Percentiles rank a stretch among this genome's conserved stretches.
phyloP scores from a whole-genome alignment of 2,113 vertebrate species.

The Elachura formosa region DNA sequence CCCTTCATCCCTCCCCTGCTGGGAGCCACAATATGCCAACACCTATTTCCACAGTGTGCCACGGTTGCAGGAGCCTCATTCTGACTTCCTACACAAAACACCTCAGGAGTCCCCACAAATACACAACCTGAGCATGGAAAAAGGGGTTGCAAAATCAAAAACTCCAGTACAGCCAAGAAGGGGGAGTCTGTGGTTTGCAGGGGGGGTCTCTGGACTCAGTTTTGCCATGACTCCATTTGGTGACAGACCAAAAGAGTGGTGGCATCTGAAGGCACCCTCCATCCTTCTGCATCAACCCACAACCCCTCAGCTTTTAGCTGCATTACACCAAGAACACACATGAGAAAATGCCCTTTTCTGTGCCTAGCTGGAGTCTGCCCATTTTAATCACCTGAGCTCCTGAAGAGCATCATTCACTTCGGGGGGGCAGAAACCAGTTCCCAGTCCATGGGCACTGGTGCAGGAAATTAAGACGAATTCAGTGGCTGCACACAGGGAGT shows the following conservation, averaged over 20 bases:
- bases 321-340: neutral
- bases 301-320: neutral
- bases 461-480: slow-evolving; percentile 26
- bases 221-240: rapidly evolving
- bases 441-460: neutral
- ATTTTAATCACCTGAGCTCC: neutral
- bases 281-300: neutral
- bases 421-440: neutral
- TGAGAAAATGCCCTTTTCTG: neutral
- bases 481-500: neutral
- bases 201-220: neutral
- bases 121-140: rapidly evolving
- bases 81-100: neutral
- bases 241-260: neutral
- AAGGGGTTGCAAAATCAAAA: neutral
- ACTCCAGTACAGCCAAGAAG: rapidly evolving
- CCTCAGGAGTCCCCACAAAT: neutral
- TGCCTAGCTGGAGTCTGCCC: neutral
- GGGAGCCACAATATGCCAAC: neutral
- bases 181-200: neutral
- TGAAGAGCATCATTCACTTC: neutral
- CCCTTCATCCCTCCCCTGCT: neutral
- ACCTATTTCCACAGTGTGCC: rapidly evolving
- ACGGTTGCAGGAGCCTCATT: neutral
- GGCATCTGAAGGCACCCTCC: neutral